Evolutionary conservation across 2,888 invertebrate genomes (phyloP), one percentile per base, ranked within the genome.

Genomic region (Aproaerema taeniolella): DNA sequence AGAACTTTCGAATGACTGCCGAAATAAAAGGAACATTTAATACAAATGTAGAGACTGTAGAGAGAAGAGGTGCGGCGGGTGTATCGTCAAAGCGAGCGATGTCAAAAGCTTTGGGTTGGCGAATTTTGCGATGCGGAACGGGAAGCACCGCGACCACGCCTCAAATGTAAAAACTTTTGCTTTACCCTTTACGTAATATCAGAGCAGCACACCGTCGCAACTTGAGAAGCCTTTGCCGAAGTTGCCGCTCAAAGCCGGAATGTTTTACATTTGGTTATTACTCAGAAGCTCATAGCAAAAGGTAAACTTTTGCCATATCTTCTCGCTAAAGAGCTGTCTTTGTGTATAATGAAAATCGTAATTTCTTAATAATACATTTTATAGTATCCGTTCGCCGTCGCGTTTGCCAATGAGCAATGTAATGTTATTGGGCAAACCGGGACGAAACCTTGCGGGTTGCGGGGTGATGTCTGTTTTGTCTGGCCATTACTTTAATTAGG

Each of bases 101-200:
- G 75, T 79, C 79, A 78, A 83, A 83, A 82, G 80, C 77, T 67
- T 58, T 61, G 65, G 71, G 64, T 68, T 66, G 2, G 61, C 72
- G 67, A 64, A 63, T 70, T 67, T 69, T 67, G 61, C 76, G 68
- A 64, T 65, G 72, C 73, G 76, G 68, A 75, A 73, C 75, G 70
- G 60, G 65, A 71, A 73, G 71, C 71, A 61, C 65, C 61, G 66
- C 63, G 67, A 50, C 67, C 43, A 37, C 67, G 73, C 65, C 62
- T 72, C 72, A 75, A 78, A 83, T 77, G 78, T 74, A 79, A 81
- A 86, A 86, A 83, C 73, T 83, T 85, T 78, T 72, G 67, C 81
- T 71, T 68, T 58, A 78, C 78, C 77, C 80, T 76, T 81, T 77
- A 67, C 67, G 73, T 77, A 72, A 75, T 72, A 67, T 66, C 62